Base-by-base conservation (phyloP, 1,140 invertebrate species). In the Aphis craccivora region DNA sequence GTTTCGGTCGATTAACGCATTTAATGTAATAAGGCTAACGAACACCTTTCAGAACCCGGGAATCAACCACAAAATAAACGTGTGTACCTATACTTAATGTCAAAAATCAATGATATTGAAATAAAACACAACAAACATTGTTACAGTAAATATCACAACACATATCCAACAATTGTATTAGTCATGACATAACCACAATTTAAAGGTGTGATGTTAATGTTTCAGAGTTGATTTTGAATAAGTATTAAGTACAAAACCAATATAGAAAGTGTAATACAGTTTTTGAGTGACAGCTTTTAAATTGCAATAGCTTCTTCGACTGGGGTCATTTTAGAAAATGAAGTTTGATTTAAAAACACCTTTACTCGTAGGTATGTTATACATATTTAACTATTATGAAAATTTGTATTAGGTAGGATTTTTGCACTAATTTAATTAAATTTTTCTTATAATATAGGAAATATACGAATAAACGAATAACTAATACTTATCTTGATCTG, bases 271-370 rank as follows among this genome's bases (percentile, higher is more conserved):
- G 22, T 87, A 84, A 45, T 20, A 87, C 30, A 51, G 86, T 48
- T 88, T 35, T 88, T 88, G 86, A 88, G 30, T 88, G 86, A 51
- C 86, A 51, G 86, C 25, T 88, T 88, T 88, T 88, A 88, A 88
- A 88, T 88, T 88, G 86, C 86, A 88, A 88, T 45, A 88, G 83
- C 83, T 84, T 43, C 22, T 86, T 30, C 30, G 45, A 88, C 45
- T 48, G 14, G 25, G 30, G 30, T n/a, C 1, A 20, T 48, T 48
- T 51, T 88, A 88, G 30, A 88, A 88, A 88, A 88, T 88, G 43
- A 88, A 30, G 86, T 48, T 48, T 22, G 86, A 88, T 51, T 48
- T 87, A 45, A 9, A 30, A 45, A 87, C 30, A 45, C 84, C 40
- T 48, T 87, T 87, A 87, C 30, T 9, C 25, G 30, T 2, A 2